Base-by-base conservation (phyloP, 2,888 invertebrate genomes). In the Meteorus cinctellus region DNA sequence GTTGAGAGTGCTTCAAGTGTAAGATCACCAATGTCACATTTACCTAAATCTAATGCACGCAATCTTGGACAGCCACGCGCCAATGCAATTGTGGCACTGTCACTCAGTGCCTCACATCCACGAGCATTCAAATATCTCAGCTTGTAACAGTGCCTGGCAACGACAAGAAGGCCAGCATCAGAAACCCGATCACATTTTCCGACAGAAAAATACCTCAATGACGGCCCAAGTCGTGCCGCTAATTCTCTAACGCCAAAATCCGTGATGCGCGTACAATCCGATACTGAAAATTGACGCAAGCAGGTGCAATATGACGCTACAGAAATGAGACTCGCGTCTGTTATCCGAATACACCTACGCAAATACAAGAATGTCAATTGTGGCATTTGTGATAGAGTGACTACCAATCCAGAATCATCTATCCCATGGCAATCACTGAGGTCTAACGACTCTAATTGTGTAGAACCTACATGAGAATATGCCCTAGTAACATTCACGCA, bases 131-230 rank as follows among this genome's bases (percentile, higher is more conserved):
- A 91, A 89, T 98, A 98, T 31, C 96, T 92, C 70, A 98, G 90
- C 88, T 96, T 97, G 88, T 96, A 96, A 87, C 98, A 98, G 75
- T 96, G 93, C 55, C 96, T 92, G 0, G 97, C 97, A 8, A 98
- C 93, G 51, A 96, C 96, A 82, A 96, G 93, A 2, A 98, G 91
- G 0, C 97, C 97, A 0, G 96, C 96, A 87, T 98, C 98, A 51
- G 95, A 96, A 2, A 98, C 95, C 88, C 95, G 95, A 81, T 96
- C 96, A 90, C 98, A 98, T 90, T 98, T 98, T 27, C 97, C 97
- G 34, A 97, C 96, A 34, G 97, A 97, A 16, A 98, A 92, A 90
- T 98, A 98, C 24, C 97, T 93, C 80, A 98, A 90, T n/a, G 96
- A 96, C 0, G 96, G 95, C 1, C 97, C 97, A 31, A 98, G 90